Base-by-base conservation (phyloP, 1,140 invertebrate genomes). In the Drosophila ogumai region DNA sequence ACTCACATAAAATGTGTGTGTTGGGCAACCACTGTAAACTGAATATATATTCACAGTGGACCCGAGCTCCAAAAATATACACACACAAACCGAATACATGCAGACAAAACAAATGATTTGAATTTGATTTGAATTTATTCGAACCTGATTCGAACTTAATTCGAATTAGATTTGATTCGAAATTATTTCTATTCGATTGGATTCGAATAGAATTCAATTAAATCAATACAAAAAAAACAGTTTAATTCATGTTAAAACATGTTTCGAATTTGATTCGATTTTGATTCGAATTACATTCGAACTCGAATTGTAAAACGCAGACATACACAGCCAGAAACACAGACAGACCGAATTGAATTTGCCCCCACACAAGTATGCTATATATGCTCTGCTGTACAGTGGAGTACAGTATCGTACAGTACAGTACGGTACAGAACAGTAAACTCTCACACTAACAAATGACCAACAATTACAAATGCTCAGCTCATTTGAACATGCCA, bases 401-500 rank as follows among this genome's bases (percentile, higher is more conserved):
- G 52, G 32, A 55, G 34, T 17, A n/a, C 55, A n/a, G 54, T 56
- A 17, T 2, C 17, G 57, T 36, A 36, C 19, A 7, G 32, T 32
- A 60, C 15, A 19, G 57, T 36, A n/a, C 25, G 6, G 40, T 40
- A 41, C 36, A 12, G 10, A 54, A 22, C 61, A 58, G 52, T 64
- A 58, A 41, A 60, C 17, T 60, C 38, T 25, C 52, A 72, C 65
- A 71, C 36, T 44, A 47, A 75, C 49, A 44, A 66, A 34, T 32
- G 31, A 59, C 40, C 40, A 47, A 58, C 32, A 47, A 50, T 38
- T 34, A 50, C 60, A 69, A 69, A 66, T 69, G 66, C 66, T 67
- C 66, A 67, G 64, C 64, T 64, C 68, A 75, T 56, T 47, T 58
- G 40, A 56, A 75, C 72, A 75, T 75, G 44, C 59, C 54, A 75